Evolutionary conservation across 2,888 invertebrate species (phyloP).

Genomic region (Dione juno): DNA sequence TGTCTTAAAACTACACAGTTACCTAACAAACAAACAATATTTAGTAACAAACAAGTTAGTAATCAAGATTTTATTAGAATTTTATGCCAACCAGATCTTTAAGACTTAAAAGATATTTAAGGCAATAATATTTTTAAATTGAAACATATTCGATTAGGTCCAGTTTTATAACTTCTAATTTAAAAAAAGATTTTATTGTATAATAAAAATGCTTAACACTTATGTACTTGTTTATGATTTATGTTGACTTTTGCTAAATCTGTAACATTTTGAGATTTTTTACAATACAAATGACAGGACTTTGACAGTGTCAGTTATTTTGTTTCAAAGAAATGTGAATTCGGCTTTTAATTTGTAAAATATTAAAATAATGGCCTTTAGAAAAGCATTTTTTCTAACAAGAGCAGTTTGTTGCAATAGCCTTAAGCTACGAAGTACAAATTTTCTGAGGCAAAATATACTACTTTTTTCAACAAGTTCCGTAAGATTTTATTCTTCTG

Average conservation of each 20-base stretch:
- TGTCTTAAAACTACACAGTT: too few species aligned
- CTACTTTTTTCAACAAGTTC: conserved; percentile 64
- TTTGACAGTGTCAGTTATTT: conserved; percentile 38
- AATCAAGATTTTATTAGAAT: too few species aligned
- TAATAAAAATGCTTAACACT: too few species aligned
- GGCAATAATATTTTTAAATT: too few species aligned
- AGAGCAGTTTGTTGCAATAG: conserved; percentile 65
- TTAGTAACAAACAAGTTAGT: too few species aligned
- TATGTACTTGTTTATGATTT: not conserved
- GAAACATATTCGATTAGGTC: too few species aligned
- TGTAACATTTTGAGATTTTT: conserved; percentile 13
- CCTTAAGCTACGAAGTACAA: conserved; percentile 60
- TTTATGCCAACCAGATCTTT: too few species aligned
- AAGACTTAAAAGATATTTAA: too few species aligned
- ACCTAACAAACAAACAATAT: too few species aligned
- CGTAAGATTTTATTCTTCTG: conserved; percentile 67
- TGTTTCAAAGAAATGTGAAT: conserved; percentile 42
- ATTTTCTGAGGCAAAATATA: conserved; percentile 63
- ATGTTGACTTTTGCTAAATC: not conserved
- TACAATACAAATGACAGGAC: not conserved
- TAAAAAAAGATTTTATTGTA: too few species aligned
- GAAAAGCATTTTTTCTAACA: conserved; percentile 70
- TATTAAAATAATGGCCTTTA: conserved; percentile 66
- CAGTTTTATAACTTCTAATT: too few species aligned
- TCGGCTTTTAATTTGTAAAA: conserved; percentile 31